phyloP scores from a whole-genome alignment of 1,140 invertebrate genomes.

The Orius insidiosus region DNA sequence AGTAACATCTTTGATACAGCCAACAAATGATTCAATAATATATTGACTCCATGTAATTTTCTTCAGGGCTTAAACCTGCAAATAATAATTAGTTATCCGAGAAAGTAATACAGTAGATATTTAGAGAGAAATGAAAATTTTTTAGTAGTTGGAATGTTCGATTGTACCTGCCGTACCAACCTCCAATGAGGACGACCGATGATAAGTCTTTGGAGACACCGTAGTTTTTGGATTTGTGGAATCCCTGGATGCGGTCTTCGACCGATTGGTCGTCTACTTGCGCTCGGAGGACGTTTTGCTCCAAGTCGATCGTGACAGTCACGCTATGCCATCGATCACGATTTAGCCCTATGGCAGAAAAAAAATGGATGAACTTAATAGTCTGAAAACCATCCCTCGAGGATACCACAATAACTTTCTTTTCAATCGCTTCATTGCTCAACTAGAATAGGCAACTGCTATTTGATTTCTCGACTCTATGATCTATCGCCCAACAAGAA shows the following conservation, averaged over 20 bases:
- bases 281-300: slow-evolving; percentile 58
- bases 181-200: slow-evolving; percentile 75
- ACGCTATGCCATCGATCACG: slow-evolving; percentile 79
- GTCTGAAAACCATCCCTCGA: no score
- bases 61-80: slow-evolving; percentile 63
- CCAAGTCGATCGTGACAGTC: slow-evolving; percentile 64
- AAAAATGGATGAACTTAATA: not conserved
- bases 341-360: slow-evolving; percentile 40
- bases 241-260: slow-evolving; percentile 58
- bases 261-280: slow-evolving; percentile 63
- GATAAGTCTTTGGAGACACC: slow-evolving; percentile 64
- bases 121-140: not conserved
- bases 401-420: no score
- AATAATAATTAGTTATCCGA: not conserved
- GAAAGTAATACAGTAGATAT: not conserved
- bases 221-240: slow-evolving; percentile 64
- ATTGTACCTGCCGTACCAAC: slow-evolving; percentile 27
- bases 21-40: slow-evolving; percentile 80
- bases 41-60: slow-evolving; percentile 73
- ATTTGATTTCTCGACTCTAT: no score
- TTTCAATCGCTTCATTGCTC: no score
- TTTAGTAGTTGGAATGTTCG: not conserved
- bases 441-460: no score
- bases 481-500: no score
- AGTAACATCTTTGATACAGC: slow-evolving; percentile 72